Evolutionary conservation across 2,797 vertebrate species (phyloP).

Genomic region (Iguana delicatissima): DNA sequence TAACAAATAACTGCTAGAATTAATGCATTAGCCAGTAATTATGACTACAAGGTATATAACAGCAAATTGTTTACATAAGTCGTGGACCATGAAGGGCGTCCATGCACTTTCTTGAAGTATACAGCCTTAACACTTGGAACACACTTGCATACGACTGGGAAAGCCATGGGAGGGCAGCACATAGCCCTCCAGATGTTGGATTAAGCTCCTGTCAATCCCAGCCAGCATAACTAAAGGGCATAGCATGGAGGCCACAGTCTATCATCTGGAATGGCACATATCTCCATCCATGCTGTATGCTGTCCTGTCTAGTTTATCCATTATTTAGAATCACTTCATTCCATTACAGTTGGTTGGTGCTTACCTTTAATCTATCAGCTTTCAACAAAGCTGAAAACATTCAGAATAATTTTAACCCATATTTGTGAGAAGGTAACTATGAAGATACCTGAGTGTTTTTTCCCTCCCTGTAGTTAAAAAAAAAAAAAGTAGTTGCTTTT

Average conservation of each 20-base stretch:
- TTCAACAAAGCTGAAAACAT: background rate
- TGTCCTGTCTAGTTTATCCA: background rate
- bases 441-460: background rate
- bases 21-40: too few species aligned
- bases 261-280: background rate
- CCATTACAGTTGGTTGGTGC: background rate
- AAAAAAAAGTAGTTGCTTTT: background rate
- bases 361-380: background rate
- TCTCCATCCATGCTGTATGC: background rate
- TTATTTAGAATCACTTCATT: background rate
- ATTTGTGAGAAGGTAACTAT: background rate
- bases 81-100: background rate
- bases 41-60: background rate
- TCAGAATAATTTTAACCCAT: background rate
- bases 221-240: background rate
- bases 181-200: background rate
- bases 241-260: background rate
- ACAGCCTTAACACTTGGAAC: background rate
- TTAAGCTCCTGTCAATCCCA: background rate
- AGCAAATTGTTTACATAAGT: background rate
- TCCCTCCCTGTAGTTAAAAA: too few species aligned
- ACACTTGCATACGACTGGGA: background rate
- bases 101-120: background rate
- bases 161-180: background rate
- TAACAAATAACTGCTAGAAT: background rate